phyloP scores from a whole-genome alignment of 1,140 invertebrate species.

The Ruditapes philippinarum region DNA sequence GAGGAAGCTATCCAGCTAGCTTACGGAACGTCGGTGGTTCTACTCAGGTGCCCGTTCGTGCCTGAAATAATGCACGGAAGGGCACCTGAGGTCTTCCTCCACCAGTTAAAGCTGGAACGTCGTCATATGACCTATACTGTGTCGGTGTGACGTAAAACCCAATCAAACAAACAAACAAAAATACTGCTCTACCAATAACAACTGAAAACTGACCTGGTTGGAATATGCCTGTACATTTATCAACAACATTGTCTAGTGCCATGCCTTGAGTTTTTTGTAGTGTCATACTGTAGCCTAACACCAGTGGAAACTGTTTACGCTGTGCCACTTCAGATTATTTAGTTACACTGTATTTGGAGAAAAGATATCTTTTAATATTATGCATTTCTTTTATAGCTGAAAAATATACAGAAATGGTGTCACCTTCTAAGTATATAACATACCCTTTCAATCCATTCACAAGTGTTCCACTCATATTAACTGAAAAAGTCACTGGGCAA shows the following conservation, averaged over 20 bases:
- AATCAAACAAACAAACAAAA: too few species aligned
- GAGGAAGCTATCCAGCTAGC: too few species aligned
- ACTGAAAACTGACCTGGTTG: conserved; percentile 6
- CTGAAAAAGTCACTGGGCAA: neutral
- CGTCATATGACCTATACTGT: too few species aligned
- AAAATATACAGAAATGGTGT: neutral
- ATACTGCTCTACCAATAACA: neutral
- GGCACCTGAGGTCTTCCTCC: too few species aligned
- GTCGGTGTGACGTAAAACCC: too few species aligned
- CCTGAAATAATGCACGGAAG: too few species aligned
- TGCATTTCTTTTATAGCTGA: conserved; percentile 32
- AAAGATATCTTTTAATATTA: neutral
- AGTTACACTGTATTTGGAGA: neutral
- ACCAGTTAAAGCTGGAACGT: too few species aligned
- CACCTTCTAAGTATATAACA: conserved; percentile 5
- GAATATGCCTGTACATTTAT: neutral
- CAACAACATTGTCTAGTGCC: neutral
- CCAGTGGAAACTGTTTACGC: conserved; percentile 18
- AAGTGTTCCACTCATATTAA: neutral
- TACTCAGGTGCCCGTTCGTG: too few species aligned
- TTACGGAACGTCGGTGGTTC: too few species aligned
- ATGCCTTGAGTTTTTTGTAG: conserved; percentile 16
- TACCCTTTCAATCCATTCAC: conserved; percentile 18
- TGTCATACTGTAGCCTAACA: neutral
- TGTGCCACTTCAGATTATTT: conserved; percentile 10